Percentiles rank a stretch among this genome's conserved stretches.
Evolutionary conservation across 2,797 vertebrate species (phyloP).

Genomic region (Megaceryle alcyon): DNA sequence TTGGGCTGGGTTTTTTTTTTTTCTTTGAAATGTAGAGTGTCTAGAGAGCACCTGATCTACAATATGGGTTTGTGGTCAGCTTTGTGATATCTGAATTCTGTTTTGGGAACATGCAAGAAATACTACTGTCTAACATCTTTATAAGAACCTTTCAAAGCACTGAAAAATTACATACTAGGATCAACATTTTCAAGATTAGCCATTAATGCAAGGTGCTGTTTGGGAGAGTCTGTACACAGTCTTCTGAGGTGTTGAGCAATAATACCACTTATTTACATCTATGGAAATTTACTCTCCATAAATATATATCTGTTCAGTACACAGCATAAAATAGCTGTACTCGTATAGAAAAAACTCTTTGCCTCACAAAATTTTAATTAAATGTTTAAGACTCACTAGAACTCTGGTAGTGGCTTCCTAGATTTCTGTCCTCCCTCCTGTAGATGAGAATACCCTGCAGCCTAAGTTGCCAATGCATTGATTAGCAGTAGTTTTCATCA

Average conservation of each 20-base stretch:
- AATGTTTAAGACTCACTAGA: not conserved
- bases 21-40: constrained; percentile 63
- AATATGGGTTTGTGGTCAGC: not conserved
- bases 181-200: not conserved
- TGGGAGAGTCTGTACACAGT: not conserved
- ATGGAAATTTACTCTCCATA: not conserved
- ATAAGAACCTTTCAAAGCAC: not conserved
- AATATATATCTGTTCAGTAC: not conserved
- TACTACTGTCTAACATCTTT: not conserved
- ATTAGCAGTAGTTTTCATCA: not conserved
- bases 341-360: not conserved
- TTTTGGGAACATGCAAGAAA: not conserved
- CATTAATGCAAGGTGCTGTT: not conserved
- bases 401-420: not conserved
- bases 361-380: not conserved
- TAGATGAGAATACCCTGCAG: not conserved
- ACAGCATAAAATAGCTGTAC: not conserved
- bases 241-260: not conserved
- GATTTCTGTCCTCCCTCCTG: not conserved
- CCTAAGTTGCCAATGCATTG: not conserved
- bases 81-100: not conserved
- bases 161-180: not conserved
- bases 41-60: not conserved
- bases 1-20: not conserved
- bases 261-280: not conserved